Percentiles rank a stretch among this genome's conserved stretches.
These are phyloP conservation scores for Boloria selene DNA, from an alignment of 2,888 invertebrate genomes.

Conservation along the genomic window DNA sequence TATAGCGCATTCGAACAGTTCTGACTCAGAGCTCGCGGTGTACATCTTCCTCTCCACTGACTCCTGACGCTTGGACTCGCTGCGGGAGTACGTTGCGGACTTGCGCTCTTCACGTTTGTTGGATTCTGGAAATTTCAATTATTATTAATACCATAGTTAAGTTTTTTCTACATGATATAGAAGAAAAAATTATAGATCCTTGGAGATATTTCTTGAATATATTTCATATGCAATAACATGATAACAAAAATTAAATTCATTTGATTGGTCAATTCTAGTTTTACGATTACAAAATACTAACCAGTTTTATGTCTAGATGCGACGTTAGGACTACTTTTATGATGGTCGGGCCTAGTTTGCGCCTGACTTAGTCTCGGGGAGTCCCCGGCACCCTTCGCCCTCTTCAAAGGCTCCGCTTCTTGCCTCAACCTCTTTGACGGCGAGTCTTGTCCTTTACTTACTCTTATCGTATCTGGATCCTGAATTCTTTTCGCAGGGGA, in stretches of 20 bases:
- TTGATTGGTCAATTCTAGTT: not conserved
- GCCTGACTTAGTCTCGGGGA: slow-evolving; percentile 69
- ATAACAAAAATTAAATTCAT: not conserved
- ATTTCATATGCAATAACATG: not conserved
- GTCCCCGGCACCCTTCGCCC: slow-evolving; percentile 70
- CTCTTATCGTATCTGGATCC: slow-evolving; percentile 72
- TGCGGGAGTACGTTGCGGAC: slow-evolving; percentile 73
- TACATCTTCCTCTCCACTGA: slow-evolving; percentile 83
- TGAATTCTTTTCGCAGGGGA: slow-evolving; percentile 61
- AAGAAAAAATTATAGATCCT: too few relatives aligned
- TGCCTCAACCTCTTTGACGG: slow-evolving; percentile 73
- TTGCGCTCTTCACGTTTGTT: slow-evolving; percentile 75
- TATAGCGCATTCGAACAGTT: slow-evolving; percentile 92
- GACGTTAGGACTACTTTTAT: slow-evolving; percentile 85
- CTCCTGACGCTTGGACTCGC: slow-evolving; percentile 72
- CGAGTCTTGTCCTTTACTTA: slow-evolving; percentile 67
- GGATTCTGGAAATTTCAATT: slow-evolving; percentile 53
- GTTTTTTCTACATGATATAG: too few relatives aligned
- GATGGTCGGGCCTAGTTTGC: slow-evolving; percentile 72
- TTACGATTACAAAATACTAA: slow-evolving; percentile 42
- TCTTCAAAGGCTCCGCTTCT: slow-evolving; percentile 73
- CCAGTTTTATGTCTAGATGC: slow-evolving; percentile 76
- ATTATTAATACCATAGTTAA: not conserved
- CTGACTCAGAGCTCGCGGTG: slow-evolving; percentile 92
- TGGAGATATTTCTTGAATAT: too few relatives aligned